phyloP scores from a whole-genome alignment of 2,797 vertebrate species.

The Setipinna tenuifilis region DNA sequence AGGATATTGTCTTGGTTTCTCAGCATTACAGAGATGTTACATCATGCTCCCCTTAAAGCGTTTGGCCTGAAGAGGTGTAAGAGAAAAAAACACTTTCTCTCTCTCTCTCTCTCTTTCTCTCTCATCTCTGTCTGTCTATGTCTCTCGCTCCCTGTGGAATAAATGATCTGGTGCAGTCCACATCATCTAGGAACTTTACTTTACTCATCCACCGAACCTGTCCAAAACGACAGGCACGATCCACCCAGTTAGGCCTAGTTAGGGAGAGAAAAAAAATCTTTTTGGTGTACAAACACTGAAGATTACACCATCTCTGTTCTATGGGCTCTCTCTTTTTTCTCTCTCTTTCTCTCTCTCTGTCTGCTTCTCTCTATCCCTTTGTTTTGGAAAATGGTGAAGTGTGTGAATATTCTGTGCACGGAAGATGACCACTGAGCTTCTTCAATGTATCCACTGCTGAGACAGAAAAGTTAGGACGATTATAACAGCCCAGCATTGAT shows the following conservation, averaged over 20 bases:
- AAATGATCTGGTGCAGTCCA: background rate
- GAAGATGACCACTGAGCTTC: too few species aligned
- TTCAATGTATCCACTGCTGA: too few species aligned
- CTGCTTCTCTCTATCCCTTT: too few species aligned
- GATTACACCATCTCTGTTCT: background rate
- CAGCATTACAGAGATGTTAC: conserved; percentile 32
- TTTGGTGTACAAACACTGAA: background rate
- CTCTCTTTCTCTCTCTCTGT: too few species aligned
- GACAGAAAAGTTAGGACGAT: too few species aligned
- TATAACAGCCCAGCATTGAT: too few species aligned
- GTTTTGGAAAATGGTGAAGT: too few species aligned
- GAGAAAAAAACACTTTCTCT: conserved; percentile 18
- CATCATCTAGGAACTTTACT: background rate
- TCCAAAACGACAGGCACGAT: background rate
- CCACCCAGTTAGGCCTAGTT: background rate
- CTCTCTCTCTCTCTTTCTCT: conserved; percentile 40
- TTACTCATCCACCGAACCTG: background rate
- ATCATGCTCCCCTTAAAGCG: conserved; percentile 32
- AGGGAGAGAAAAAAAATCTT: background rate
- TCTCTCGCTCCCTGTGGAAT: conserved; percentile 6
- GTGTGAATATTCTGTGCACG: too few species aligned
- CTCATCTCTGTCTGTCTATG: conserved; percentile 17
- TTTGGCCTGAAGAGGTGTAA: conserved; percentile 18
- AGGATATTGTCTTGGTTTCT: conserved; percentile 1
- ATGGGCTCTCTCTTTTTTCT: too few species aligned